Percentiles rank a stretch among this genome's conserved stretches.
phyloP scores from a whole-genome alignment of 2,797 vertebrate genomes.

The Sebastes hopkinsi region DNA sequence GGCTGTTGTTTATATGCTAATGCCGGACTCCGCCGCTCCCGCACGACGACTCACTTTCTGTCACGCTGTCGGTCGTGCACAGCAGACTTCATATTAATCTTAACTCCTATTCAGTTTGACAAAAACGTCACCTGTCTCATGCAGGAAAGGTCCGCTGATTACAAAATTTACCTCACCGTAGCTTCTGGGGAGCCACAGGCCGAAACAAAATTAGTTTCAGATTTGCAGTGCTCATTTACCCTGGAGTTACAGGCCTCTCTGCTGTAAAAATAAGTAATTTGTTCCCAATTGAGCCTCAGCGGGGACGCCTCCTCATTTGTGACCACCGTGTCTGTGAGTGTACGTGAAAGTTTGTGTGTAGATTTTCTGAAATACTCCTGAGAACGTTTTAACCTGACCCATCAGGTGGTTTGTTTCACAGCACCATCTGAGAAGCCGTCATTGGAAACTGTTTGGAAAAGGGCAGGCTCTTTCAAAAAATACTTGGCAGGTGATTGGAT shows the following conservation, averaged over 20 bases:
- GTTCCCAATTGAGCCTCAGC: slow-evolving; percentile 64
- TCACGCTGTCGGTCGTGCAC: not conserved
- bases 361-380: slow-evolving; percentile 23
- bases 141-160: slow-evolving; percentile 19
- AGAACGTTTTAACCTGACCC: too few relatives aligned
- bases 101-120: slow-evolving; percentile 21
- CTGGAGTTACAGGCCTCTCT: slow-evolving; percentile 49
- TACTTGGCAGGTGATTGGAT: too few relatives aligned
- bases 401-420: too few relatives aligned
- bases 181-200: slow-evolving; percentile 10
- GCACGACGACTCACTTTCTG: slow-evolving; percentile 20
- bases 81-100: slow-evolving; percentile 30
- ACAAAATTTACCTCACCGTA: slow-evolving; percentile 16
- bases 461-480: too few relatives aligned
- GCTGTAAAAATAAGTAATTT: slow-evolving; percentile 65
- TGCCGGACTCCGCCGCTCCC: slow-evolving; percentile 40
- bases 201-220: slow-evolving; percentile 33
- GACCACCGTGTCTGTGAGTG: not conserved
- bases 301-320: slow-evolving; percentile 51
- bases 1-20: slow-evolving; percentile 72
- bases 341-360: not conserved
- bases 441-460: too few relatives aligned
- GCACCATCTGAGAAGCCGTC: too few relatives aligned
- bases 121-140: slow-evolving; percentile 25
- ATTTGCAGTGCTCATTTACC: slow-evolving; percentile 45